Base-by-base conservation (phyloP, 2,888 invertebrate species). In the Lamproptera curius region DNA sequence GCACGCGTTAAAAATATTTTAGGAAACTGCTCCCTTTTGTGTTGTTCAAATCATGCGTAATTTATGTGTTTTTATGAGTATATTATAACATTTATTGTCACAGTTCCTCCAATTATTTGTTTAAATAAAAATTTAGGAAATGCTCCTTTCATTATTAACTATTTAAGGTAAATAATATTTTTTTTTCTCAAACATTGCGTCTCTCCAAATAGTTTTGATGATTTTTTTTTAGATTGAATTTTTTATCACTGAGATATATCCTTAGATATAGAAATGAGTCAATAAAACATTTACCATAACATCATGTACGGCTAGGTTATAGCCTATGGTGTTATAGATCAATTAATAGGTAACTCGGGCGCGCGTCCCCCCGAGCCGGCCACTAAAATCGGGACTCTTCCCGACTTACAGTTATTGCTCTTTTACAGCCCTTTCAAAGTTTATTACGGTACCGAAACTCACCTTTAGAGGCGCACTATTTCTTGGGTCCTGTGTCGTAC, bases 341-440 rank as follows among this genome's bases (percentile, higher is more conserved):
- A 85, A 85, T 86, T 84, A 85, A 84, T 83, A 78, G 78, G 72
- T 73, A 75, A 74, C 67, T 76, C 69, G 57, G 60, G 58, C 57
- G 65, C 74, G 68, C 74, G 75, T 69, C 75, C 72, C 69, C 65
- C 61, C 60, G 34, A 40, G 54, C 53, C 67, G 74, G 75, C 73
- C 85, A 84, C 86, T 86, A 86, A 87, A 86, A 86, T 84, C 78
- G 74, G 72, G 70, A 74, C 81, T 75, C 57, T 70, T 75, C 70
- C 76, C 75, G 67, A 85, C 77, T 82, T 80, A 86, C 85, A 81
- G 86, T 85, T 86, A 87, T 77, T 67, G 85, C 80, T 75, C 85
- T 86, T 87, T 86, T 86, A 87, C 83, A 79, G 83, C 80, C 84
- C 87, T 86, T 87, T 86, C 84, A 77, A 82, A 84, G 65, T 87